phyloP scores from a whole-genome alignment of 2,797 vertebrate species.

The Tarsius wallacei region DNA sequence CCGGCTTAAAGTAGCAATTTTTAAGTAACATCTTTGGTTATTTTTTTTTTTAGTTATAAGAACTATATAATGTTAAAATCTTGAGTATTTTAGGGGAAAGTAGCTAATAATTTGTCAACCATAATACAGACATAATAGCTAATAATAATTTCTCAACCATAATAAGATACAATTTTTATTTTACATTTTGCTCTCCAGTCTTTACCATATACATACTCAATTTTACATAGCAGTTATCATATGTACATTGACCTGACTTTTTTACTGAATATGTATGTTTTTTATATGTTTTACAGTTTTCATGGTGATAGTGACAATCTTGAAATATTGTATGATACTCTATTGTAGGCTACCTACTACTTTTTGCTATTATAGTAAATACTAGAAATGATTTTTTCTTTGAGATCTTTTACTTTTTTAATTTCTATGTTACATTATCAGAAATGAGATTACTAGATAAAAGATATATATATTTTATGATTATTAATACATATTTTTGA shows the following conservation, averaged over 20 bases:
- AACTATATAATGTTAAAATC: constrained; percentile 9
- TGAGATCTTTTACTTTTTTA: background rate
- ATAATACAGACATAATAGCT: background rate
- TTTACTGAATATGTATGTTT: background rate
- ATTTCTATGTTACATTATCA: constrained; percentile 31
- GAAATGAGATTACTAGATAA: constrained; percentile 46
- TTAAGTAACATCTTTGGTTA: background rate
- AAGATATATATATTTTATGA: constrained; percentile 14
- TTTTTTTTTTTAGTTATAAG: constrained; percentile 34
- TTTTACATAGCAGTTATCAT: background rate
- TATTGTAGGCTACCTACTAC: background rate
- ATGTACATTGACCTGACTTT: background rate
- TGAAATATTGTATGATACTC: background rate
- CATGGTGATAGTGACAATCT: background rate
- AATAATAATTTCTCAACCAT: background rate
- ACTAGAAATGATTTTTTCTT: background rate
- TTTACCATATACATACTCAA: background rate
- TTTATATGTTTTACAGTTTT: constrained; percentile 24
- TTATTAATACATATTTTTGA: constrained; percentile 32
- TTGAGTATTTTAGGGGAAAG: constrained; percentile 23
- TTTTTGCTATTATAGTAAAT: background rate
- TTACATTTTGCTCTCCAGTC: background rate
- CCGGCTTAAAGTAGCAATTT: background rate
- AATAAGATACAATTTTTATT: background rate
- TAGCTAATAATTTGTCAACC: background rate